Evolutionary conservation across 2,888 invertebrate genomes (phyloP).

Genomic region (Ernsta delagoae): DNA sequence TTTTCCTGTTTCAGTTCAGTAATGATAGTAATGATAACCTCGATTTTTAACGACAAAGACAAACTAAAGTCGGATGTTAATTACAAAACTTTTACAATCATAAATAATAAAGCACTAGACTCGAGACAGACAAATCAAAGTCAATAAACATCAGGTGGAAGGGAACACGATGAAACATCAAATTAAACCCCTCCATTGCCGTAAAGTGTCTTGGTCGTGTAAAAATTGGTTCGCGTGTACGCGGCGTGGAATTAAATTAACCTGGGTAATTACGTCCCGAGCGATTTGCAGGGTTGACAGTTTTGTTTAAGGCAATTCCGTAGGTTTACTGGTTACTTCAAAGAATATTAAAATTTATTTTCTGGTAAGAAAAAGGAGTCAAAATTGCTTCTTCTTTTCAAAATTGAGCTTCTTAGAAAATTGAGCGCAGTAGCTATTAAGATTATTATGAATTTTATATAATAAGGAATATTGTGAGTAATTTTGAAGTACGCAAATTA

Average conservation of each 20-base stretch:
- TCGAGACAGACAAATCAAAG: neutral
- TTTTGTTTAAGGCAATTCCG: slow-evolving; percentile 4
- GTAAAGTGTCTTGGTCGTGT: slow-evolving; percentile 36
- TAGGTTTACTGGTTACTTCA: neutral
- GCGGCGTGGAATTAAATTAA: slow-evolving; percentile 54
- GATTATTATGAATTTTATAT: too few relatives aligned
- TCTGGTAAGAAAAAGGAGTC: too few relatives aligned
- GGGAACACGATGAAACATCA: slow-evolving; percentile 15
- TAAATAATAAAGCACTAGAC: neutral
- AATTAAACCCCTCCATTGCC: slow-evolving; percentile 33
- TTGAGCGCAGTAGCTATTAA: too few relatives aligned
- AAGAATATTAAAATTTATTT: too few relatives aligned
- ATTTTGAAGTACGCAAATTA: too few relatives aligned
- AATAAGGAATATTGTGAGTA: too few relatives aligned
- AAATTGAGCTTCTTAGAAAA: too few relatives aligned
- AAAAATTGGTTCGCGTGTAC: slow-evolving; percentile 50
- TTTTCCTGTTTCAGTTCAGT: too few relatives aligned
- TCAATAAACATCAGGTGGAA: neutral
- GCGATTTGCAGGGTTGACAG: slow-evolving; percentile 38
- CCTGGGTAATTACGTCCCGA: slow-evolving; percentile 47
- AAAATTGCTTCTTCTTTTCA: too few relatives aligned
- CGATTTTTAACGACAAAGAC: neutral
- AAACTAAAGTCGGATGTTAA: neutral
- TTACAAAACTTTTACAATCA: slow-evolving; percentile 4
- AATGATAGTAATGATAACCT: too few relatives aligned